Conservation (phyloP, 2,113 vertebrate genomes). For the Melanotaenia duboulayi region DNA sequence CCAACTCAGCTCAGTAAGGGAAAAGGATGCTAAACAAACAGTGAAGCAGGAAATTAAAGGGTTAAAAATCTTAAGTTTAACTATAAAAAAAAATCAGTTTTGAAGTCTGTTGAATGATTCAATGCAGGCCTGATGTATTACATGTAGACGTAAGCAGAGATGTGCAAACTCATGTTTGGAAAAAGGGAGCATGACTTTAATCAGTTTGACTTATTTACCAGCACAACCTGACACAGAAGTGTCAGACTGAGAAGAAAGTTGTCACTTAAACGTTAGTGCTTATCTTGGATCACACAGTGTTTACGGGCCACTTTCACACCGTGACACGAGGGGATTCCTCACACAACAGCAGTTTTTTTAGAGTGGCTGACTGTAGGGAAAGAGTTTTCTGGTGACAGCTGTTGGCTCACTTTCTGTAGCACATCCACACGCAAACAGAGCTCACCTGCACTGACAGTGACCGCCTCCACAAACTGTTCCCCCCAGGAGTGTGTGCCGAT, state of each 20-base stretch:
- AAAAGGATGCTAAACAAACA: too few species aligned
- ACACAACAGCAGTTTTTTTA: background rate
- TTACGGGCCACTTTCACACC: too few species aligned
- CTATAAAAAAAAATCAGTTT: too few species aligned
- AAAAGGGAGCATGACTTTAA: too few species aligned
- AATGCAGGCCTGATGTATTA: too few species aligned
- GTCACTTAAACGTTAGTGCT: too few species aligned
- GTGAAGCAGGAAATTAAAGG: too few species aligned
- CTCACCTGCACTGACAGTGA: conserved; percentile 94
- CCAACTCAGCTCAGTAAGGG: too few species aligned
- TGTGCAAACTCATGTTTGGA: background rate
- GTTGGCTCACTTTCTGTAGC: background rate
- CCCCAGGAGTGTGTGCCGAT: conserved; percentile 96
- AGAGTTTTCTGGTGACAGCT: background rate
- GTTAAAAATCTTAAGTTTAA: too few species aligned
- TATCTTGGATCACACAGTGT: too few species aligned
- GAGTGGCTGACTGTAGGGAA: background rate
- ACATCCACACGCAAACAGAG: background rate
- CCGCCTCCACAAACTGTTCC: conserved; percentile 94
- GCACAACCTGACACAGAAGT: background rate
- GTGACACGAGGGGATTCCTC: too few species aligned
- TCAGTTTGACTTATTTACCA: background rate
- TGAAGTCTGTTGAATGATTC: too few species aligned
- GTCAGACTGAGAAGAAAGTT: background rate
- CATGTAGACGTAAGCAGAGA: background rate